Evolutionary conservation across 2,113 vertebrate species (phyloP).

Genomic region (Tricholaema leucomelas): DNA sequence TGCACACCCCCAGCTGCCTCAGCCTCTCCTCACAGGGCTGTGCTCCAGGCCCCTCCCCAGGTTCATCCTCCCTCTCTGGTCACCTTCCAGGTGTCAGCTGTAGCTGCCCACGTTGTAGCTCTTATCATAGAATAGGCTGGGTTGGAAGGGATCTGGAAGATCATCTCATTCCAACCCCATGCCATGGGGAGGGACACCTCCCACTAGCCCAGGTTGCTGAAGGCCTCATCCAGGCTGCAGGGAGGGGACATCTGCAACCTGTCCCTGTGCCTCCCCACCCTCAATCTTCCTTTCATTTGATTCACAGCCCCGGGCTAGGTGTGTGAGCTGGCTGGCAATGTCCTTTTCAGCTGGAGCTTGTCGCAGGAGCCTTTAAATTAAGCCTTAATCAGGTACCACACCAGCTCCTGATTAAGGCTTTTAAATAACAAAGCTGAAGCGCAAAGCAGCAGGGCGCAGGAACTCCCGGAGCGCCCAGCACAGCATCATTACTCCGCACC

Average conservation of each 20-base stretch:
- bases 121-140: not conserved
- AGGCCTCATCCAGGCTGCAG: no score
- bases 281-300: not conserved
- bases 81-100: no score
- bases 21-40: no score
- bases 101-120: not conserved
- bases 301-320: not conserved
- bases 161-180: no score
- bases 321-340: not conserved
- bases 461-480: not conserved
- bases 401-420: slow-evolving; percentile 45
- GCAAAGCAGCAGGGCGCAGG: slow-evolving; percentile 17
- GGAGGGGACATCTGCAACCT: no score
- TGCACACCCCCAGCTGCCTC: no score
- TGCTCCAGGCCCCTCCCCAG: no score
- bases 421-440: slow-evolving; percentile 54
- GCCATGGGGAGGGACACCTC: no score
- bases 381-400: slow-evolving; percentile 41
- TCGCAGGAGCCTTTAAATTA: slow-evolving; percentile 24
- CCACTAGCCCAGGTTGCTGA: no score
- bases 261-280: no score
- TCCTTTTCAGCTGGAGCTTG: slow-evolving; percentile 30
- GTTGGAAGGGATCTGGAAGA: no score
- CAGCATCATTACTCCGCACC: slow-evolving; percentile 47
- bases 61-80: no score